Base-by-base conservation (phyloP, 2,113 vertebrate species). In the Todiramphus chloris region DNA sequence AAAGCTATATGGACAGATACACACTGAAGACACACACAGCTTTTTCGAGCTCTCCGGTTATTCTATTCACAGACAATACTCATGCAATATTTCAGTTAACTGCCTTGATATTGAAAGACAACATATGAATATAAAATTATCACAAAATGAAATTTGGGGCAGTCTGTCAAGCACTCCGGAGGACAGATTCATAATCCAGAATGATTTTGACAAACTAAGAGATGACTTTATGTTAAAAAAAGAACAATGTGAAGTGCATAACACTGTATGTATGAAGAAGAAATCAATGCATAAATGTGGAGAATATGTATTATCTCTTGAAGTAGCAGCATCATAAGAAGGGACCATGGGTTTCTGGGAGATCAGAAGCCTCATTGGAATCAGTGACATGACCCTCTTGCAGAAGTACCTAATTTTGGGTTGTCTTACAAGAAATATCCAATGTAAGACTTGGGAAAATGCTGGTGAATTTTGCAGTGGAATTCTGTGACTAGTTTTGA, bases 201-300 rank as follows among this genome's bases (percentile, higher is more conserved):
- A 74, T 43, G 11, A 48, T 91, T 89, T n/a, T 79, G 33, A 28
- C 25, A 64, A 73, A 69, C 28, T 27, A 83, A 55, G 35, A 51
- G 8, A n/a, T 28, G 8, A 75, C 3, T 5, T 37, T 33, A 58
- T 58, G 5, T 16, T 58, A 58, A 70, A 85, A 60, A 9, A 2
- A 9, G 2, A 24, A 31, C 3, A 75, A 15, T 19, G 27, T 1
- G 3, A 59, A 59, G 7, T 53, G 5, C 12, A 1, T 27, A 64
- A 50, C 12, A 3, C 27, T 30, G 16, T 20, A 27, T 5, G 16
- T 15, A 66, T 37, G 33, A 91, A 70, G 59, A 63, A 83, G 16
- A 76, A 79, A 70, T n/a, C 0, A 0, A n/a, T 56, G 20, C 7
- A 51, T 13, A 60, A 33, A 62, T 28, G 21, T 56, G 41, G 33